These are phyloP conservation scores for Albula goreensis DNA, from an alignment of 2,113 vertebrate species.

Conservation along the genomic window DNA sequence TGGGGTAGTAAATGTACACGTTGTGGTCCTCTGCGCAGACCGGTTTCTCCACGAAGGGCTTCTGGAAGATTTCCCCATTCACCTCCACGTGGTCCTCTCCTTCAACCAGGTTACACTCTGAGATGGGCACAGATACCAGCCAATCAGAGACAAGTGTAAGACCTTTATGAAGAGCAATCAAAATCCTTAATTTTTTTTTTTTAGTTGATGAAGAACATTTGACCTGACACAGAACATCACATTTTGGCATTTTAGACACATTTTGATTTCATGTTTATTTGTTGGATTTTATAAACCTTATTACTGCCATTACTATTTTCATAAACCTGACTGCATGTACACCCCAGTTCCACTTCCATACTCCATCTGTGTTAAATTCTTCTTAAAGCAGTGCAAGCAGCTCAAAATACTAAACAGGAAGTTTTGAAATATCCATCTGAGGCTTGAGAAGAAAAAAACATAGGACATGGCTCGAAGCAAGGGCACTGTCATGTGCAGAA, in stretches of 20 bases:
- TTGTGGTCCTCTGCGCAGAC: conserved; percentile 98
- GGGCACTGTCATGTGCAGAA: not conserved
- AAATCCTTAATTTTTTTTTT: no score
- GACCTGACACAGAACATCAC: no score
- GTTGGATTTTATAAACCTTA: no score
- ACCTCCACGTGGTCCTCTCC: conserved; percentile 97
- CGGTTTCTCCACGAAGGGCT: conserved; percentile 97
- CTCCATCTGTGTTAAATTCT: not conserved
- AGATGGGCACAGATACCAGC: conserved; percentile 27
- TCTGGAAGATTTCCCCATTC: conserved; percentile 92
- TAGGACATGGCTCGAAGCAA: not conserved
- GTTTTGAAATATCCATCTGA: not conserved
- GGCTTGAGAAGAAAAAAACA: not conserved
- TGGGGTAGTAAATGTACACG: conserved; percentile 98
- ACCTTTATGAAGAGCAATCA: not conserved
- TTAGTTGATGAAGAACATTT: no score
- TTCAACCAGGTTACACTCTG: conserved; percentile 93
- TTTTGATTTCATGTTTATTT: no score
- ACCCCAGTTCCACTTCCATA: not conserved
- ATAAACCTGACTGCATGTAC: not conserved
- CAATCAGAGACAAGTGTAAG: not conserved
- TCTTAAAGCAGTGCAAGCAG: not conserved
- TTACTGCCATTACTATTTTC: no score
- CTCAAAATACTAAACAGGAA: not conserved
- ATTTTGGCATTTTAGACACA: no score